phyloP scores from a whole-genome alignment of 2,113 vertebrate species.

The Hylia prasina region DNA sequence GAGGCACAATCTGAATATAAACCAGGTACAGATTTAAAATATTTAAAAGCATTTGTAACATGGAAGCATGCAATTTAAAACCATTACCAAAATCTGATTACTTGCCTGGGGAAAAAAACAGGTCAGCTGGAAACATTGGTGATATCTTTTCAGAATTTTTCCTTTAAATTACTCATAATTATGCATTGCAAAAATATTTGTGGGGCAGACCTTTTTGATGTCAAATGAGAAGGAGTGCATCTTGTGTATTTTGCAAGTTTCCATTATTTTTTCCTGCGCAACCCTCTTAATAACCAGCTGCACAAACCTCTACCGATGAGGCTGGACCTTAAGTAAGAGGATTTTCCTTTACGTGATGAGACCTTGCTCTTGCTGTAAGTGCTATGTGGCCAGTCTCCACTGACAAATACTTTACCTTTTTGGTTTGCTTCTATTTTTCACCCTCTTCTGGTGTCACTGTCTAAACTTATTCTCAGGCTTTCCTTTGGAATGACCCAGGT shows the following conservation, averaged over 20 bases:
- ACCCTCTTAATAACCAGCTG: neutral
- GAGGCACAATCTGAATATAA: slow-evolving; percentile 55
- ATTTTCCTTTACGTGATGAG: neutral
- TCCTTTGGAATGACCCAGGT: neutral
- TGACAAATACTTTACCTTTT: neutral
- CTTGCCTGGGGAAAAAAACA: slow-evolving; percentile 33
- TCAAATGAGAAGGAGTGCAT: neutral
- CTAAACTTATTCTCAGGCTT: neutral
- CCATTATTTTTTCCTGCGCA: neutral
- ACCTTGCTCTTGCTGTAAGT: neutral
- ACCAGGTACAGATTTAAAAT: slow-evolving; percentile 11
- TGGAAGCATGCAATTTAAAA: slow-evolving; percentile 39
- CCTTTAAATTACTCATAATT: neutral
- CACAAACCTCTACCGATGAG: neutral
- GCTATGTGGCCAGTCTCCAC: neutral
- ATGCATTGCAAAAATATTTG: neutral
- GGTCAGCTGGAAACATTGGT: neutral
- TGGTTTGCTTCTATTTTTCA: neutral
- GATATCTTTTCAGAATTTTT: neutral
- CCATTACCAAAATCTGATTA: slow-evolving; percentile 50
- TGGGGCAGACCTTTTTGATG: neutral
- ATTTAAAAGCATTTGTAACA: slow-evolving; percentile 45
- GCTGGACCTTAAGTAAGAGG: neutral
- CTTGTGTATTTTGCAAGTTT: neutral
- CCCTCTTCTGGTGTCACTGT: neutral